These are phyloP conservation scores for Scaptomyza parva DNA, from an alignment of 2,888 invertebrate species.

Conservation along the genomic window DNA sequence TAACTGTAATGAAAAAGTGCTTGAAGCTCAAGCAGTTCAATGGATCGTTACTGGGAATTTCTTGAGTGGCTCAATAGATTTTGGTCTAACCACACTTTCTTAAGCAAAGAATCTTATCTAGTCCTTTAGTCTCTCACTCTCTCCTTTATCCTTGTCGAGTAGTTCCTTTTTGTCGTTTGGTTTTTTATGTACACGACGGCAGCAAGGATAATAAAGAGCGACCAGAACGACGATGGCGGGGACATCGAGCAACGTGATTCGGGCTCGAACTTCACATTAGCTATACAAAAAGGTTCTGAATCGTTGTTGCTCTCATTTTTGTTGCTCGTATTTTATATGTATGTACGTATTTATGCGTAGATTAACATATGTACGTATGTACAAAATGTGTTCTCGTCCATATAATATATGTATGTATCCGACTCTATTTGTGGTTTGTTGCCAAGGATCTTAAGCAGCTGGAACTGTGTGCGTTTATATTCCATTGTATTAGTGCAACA, in stretches of 20 bases:
- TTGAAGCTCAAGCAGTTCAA: conserved; percentile 8
- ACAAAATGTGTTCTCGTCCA: conserved; percentile 9
- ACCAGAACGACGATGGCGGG: conserved; percentile 8
- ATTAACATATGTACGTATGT: neutral
- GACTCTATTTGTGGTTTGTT: conserved; percentile 22
- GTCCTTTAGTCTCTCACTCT: neutral
- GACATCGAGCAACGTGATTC: conserved; percentile 10
- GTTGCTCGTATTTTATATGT: conserved; percentile 19
- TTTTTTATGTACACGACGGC: conserved; percentile 23
- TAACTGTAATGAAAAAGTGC: conserved; percentile 5
- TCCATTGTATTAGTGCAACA: neutral
- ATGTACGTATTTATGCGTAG: neutral
- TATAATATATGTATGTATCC: conserved; percentile 1
- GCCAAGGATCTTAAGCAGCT: conserved; percentile 53
- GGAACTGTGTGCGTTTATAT: conserved; percentile 6
- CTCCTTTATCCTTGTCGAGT: neutral
- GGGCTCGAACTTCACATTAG: conserved; percentile 42
- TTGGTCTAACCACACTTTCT: conserved; percentile 1
- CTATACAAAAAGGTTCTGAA: conserved; percentile 29
- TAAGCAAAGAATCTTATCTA: neutral
- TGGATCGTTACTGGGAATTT: conserved; percentile 30
- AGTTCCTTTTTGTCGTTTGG: neutral
- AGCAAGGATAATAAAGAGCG: conserved; percentile 19
- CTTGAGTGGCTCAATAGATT: conserved; percentile 23
- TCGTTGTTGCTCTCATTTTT: conserved; percentile 19